phyloP scores from a whole-genome alignment of 2,113 vertebrate genomes.

The Puntigrus tetrazona region DNA sequence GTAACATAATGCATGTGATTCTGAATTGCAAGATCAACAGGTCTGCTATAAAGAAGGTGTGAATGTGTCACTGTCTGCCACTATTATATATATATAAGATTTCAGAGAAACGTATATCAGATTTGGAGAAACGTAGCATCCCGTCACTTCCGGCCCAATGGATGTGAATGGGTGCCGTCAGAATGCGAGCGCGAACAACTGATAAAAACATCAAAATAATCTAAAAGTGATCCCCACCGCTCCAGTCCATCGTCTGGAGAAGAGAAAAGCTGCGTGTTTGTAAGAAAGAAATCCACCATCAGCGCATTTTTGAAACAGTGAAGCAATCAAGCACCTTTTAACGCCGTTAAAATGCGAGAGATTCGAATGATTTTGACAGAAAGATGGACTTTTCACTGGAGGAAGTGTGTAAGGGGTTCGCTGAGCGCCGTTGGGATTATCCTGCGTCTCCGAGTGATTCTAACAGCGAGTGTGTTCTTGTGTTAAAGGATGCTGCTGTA shows the following conservation, averaged over 20 bases:
- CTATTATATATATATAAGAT: no score
- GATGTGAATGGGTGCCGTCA: background rate
- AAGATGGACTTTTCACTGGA: background rate
- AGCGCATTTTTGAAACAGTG: background rate
- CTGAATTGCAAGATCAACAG: background rate
- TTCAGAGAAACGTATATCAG: no score
- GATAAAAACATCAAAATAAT: background rate
- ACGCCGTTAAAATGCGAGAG: no score
- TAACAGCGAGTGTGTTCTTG: background rate
- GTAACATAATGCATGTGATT: background rate
- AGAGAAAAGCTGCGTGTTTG: background rate
- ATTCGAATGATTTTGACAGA: no score
- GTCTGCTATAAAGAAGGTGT: background rate
- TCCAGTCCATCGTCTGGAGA: background rate
- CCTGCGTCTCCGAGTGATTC: background rate
- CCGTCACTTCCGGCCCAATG: background rate
- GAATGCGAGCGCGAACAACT: background rate
- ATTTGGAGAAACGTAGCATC: background rate
- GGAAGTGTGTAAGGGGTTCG: background rate
- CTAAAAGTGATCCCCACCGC: background rate
- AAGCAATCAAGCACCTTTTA: background rate
- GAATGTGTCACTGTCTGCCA: background rate
- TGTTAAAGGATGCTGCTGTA: background rate
- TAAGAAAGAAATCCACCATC: background rate
- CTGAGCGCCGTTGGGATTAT: no score